These are phyloP conservation scores for Lycophotia porphyrea DNA, from an alignment of 2,888 invertebrate genomes.

Conservation along the genomic window DNA sequence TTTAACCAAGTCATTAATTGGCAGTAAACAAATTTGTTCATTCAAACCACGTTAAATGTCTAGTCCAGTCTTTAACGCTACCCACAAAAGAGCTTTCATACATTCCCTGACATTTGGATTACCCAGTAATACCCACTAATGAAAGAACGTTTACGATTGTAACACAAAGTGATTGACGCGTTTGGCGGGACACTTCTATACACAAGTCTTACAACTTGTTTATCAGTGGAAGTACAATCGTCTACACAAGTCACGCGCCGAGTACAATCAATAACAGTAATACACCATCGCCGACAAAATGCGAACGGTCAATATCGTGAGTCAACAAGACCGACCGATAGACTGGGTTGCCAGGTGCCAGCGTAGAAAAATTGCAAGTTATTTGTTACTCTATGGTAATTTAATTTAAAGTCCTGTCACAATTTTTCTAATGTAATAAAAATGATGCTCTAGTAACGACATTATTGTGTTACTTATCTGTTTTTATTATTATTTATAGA, in stretches of 20 bases:
- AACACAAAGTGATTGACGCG: slow-evolving; percentile 57
- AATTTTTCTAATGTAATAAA: slow-evolving; percentile 33
- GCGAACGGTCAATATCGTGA: slow-evolving; percentile 88
- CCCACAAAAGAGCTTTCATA: slow-evolving; percentile 33
- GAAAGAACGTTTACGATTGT: slow-evolving; percentile 53
- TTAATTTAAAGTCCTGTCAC: slow-evolving; percentile 30
- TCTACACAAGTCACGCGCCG: slow-evolving; percentile 88
- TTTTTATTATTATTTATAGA: slow-evolving; percentile 4
- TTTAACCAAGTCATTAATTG: background rate
- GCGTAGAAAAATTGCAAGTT: slow-evolving; percentile 41
- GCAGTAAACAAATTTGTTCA: slow-evolving; percentile 8
- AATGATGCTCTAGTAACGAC: background rate
- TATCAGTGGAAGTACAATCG: slow-evolving; percentile 82
- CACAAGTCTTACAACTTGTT: slow-evolving; percentile 74
- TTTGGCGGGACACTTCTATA: slow-evolving; percentile 57
- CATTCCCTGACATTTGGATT: slow-evolving; percentile 44
- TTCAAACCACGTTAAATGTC: slow-evolving; percentile 23
- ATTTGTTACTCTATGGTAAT: slow-evolving; percentile 43
- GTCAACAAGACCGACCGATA: slow-evolving; percentile 82
- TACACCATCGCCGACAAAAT: slow-evolving; percentile 87
- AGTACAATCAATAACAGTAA: slow-evolving; percentile 89
- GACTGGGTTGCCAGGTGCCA: slow-evolving; percentile 76
- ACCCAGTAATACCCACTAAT: slow-evolving; percentile 52
- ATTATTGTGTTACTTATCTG: background rate
- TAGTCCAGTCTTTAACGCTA: background rate